These are phyloP conservation scores for Acropternis orthonyx DNA, from an alignment of 2,797 vertebrate species.

Conservation along the genomic window DNA sequence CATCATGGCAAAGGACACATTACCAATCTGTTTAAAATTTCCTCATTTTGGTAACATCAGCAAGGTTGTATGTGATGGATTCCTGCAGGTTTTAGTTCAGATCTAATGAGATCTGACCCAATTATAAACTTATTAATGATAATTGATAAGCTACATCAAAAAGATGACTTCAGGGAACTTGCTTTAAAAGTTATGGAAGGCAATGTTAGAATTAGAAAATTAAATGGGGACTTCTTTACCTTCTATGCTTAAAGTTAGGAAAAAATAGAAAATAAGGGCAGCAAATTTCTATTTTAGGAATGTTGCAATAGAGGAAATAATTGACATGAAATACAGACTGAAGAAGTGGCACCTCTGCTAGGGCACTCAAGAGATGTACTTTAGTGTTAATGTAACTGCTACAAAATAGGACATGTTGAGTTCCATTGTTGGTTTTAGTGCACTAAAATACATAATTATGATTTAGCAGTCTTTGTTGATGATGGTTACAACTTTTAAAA, in stretches of 20 bases:
- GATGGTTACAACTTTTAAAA: not conserved
- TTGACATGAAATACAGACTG: not conserved
- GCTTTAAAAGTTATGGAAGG: not conserved
- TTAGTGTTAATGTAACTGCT: not conserved
- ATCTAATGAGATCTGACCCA: not conserved
- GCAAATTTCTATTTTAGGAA: not conserved
- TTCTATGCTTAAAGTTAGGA: not conserved
- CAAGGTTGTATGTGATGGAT: not conserved
- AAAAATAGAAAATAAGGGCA: not conserved
- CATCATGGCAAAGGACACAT: not conserved
- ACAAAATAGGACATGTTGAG: not conserved
- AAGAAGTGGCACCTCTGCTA: not conserved
- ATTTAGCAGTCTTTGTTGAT: not conserved
- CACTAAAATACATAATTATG: not conserved
- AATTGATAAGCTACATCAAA: not conserved
- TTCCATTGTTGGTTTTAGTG: not conserved
- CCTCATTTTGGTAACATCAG: not conserved
- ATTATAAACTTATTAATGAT: not conserved
- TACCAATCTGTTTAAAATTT: not conserved
- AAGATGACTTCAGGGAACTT: not conserved
- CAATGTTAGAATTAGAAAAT: not conserved
- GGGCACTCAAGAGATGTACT: not conserved
- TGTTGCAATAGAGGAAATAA: not conserved
- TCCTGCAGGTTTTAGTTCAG: not conserved
- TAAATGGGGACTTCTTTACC: not conserved